Conservation (phyloP, 2,113 vertebrate genomes). For the Meleagris gallopavo region DNA sequence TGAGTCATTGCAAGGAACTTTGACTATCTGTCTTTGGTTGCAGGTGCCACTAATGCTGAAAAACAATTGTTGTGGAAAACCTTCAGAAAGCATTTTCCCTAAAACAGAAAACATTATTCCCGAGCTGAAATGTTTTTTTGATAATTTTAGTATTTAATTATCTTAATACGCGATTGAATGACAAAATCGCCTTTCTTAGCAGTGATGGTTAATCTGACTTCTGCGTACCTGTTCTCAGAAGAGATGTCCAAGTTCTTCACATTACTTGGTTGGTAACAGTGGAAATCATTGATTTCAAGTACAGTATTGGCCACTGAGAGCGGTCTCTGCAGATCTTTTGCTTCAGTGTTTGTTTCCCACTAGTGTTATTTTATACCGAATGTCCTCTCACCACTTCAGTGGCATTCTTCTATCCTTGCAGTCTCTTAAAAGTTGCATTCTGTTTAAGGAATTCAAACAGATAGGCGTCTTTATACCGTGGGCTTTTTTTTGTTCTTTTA, state of each 20-base stretch:
- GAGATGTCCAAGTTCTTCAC: background rate
- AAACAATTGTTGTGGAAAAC: background rate
- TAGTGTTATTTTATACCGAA: background rate
- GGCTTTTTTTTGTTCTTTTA: background rate
- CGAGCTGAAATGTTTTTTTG: background rate
- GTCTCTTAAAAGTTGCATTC: background rate
- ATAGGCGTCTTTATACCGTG: background rate
- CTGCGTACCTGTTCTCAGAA: background rate
- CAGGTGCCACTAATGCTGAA: background rate
- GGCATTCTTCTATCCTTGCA: background rate
- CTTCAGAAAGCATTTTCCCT: background rate
- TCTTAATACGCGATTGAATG: background rate
- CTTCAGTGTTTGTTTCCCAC: background rate
- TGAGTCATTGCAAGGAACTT: conserved; percentile 7
- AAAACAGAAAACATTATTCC: background rate
- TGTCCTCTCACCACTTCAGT: background rate
- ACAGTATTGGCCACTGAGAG: background rate
- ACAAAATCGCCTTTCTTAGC: background rate
- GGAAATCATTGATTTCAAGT: background rate
- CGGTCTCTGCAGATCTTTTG: background rate
- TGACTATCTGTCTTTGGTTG: background rate
- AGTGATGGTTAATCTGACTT: background rate
- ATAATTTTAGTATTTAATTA: background rate
- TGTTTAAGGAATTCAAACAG: background rate
- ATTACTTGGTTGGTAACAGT: background rate